phyloP scores from a whole-genome alignment of 2,888 invertebrate genomes.

The Lithophane ornitopus region DNA sequence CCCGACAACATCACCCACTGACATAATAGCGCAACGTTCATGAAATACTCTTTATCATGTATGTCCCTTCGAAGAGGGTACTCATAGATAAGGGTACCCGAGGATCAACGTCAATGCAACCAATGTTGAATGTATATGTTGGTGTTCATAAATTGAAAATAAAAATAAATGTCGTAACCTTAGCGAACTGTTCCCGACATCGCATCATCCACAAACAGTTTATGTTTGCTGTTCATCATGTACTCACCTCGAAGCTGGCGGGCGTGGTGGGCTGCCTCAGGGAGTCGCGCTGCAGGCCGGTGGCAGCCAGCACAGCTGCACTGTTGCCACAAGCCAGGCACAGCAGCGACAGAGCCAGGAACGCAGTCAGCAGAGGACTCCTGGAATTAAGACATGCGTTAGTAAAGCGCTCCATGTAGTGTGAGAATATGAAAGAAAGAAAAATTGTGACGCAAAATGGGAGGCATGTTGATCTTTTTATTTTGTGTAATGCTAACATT shows the following conservation, averaged over 20 bases:
- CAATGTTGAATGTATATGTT: too few species aligned
- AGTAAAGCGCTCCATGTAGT: background rate
- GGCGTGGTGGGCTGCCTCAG: slow-evolving; percentile 74
- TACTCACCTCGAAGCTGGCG: slow-evolving; percentile 80
- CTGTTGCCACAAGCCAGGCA: slow-evolving; percentile 91
- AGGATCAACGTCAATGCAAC: too few species aligned
- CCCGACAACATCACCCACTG: too few species aligned
- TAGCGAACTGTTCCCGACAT: too few species aligned
- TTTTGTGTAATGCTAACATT: background rate
- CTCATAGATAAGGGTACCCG: too few species aligned
- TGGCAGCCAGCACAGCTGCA: slow-evolving; percentile 91
- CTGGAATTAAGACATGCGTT: slow-evolving; percentile 64
- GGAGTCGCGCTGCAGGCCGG: slow-evolving; percentile 92
- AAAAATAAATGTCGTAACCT: too few species aligned
- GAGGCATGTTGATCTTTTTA: background rate
- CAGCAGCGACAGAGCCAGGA: slow-evolving; percentile 92
- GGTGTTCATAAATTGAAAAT: too few species aligned
- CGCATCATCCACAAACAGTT: too few species aligned
- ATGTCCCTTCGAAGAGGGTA: too few species aligned
- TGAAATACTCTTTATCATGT: too few species aligned
- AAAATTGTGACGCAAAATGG: background rate
- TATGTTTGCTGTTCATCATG: background rate
- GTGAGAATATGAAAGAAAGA: too few species aligned
- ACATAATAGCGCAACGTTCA: too few species aligned
- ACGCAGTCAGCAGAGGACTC: slow-evolving; percentile 90